A percentile compares a stretch with the other conserved stretches of the same genome.
phyloP scores from a whole-genome alignment of 2,797 vertebrate genomes.

The Brotula barbata region DNA sequence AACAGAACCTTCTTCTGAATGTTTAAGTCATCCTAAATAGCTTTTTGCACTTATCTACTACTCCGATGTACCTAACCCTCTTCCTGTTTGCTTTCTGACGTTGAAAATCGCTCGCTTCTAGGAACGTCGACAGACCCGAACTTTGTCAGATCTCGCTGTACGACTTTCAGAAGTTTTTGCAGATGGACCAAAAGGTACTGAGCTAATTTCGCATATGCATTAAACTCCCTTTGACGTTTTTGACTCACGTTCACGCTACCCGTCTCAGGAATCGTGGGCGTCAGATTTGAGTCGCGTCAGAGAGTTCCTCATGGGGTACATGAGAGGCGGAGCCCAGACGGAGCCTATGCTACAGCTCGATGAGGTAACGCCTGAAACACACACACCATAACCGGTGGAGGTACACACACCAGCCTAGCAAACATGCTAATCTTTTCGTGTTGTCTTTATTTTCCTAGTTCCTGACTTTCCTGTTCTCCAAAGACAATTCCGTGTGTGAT shows the following conservation, averaged over 20 bases:
- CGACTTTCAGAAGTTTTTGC: conserved; percentile 89
- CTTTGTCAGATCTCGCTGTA: conserved; percentile 87
- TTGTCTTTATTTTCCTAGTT: conserved; percentile 77
- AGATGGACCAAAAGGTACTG: conserved; percentile 87
- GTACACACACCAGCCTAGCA: background rate
- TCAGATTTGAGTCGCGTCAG: conserved; percentile 79
- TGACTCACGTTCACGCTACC: background rate
- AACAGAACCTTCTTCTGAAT: no score
- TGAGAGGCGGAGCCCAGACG: conserved; percentile 71
- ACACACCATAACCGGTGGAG: background rate
- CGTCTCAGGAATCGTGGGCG: conserved; percentile 83
- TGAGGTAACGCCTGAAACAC: conserved; percentile 71
- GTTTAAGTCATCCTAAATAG: no score
- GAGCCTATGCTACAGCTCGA: conserved; percentile 86
- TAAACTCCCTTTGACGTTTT: background rate
- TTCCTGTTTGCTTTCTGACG: conserved; percentile 2
- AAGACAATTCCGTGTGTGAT: conserved; percentile 93
- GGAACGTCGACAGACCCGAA: conserved; percentile 85
- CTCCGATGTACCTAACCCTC: no score
- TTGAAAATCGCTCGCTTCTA: conserved; percentile 50
- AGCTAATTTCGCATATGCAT: background rate
- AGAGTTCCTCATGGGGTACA: conserved; percentile 82
- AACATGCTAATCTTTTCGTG: background rate
- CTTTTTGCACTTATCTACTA: no score
- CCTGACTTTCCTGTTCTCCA: conserved; percentile 96